Conservation (phyloP, 1,140 invertebrate genomes). For the Anagrus nilaparvatae region DNA sequence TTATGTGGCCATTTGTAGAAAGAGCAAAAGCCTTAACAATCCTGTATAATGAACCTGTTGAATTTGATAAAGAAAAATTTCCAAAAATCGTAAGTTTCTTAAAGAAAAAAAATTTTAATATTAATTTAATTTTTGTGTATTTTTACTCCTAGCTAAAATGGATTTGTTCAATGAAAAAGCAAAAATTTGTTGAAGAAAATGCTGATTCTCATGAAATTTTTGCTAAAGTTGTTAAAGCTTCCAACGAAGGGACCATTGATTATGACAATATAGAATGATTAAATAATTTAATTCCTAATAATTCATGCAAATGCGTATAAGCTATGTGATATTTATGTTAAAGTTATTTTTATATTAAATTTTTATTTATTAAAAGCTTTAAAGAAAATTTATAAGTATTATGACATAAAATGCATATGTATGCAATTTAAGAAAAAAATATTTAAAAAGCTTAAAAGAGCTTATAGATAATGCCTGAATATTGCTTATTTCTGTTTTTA, state of each 20-base stretch:
- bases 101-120: background rate
- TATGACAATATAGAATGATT: slow-evolving; percentile 21
- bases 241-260: slow-evolving; percentile 13
- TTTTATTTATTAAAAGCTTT: too few species aligned
- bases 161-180: slow-evolving; percentile 22
- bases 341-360: too few species aligned
- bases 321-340: too few species aligned
- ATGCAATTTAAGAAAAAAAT: too few species aligned
- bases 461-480: too few species aligned
- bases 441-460: too few species aligned
- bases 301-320: too few species aligned
- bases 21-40: slow-evolving; percentile 27
- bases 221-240: slow-evolving; percentile 20
- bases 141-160: slow-evolving; percentile 23
- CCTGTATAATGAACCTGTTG: slow-evolving; percentile 21
- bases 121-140: background rate
- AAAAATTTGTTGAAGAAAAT: slow-evolving; percentile 20
- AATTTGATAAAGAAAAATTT: slow-evolving; percentile 27
- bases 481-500: too few species aligned
- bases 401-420: too few species aligned
- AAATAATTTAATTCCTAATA: background rate
- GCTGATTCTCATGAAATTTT: slow-evolving; percentile 18
- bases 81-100: slow-evolving; percentile 20
- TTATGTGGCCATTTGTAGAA: slow-evolving; percentile 36
- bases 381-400: too few species aligned